Base-by-base conservation (phyloP, 2,113 vertebrate species). In the Microtus montanus region DNA sequence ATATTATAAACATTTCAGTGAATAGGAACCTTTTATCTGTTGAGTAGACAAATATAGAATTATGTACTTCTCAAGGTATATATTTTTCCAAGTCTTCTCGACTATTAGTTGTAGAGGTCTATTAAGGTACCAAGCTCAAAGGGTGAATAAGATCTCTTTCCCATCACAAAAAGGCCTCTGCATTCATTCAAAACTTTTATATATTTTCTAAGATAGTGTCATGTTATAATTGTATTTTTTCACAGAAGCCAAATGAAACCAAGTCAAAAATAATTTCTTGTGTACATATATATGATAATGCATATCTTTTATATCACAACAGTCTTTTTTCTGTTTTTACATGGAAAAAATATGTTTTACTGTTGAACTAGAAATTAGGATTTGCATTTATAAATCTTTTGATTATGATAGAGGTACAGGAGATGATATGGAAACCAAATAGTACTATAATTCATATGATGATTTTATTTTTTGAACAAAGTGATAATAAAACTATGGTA, bases 131-230 rank as follows among this genome's bases (percentile, higher is more conserved):
- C 30, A 84, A 14, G 5, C 17, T 91, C 28, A 44, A 84, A 83
- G 88, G 14, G 35, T 68, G 52, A 94, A 2, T 44, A 71, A 77
- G 22, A 91, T 30, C 63, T 9, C 3, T 15, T 85, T 87, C 77
- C 22, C 1, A 78, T 13, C 22, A 85, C 10, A 58, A 91, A 30
- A 14, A 63, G 6, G 41, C 3, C 44, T 41, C 0, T 84, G 5
- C n/a, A 92, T 86, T 79, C n/a, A 92, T 86, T 79, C 12, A 41
- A 58, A 7, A 4, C 20, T 35, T 91, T 92, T 44, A 13, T 66
- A 24, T 47, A 19, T 47, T 95, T 95, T 58, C 86, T 41, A 35
- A 77, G 49, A 87, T 85, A 75, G 0, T 88, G 92, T 93, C 61
- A 85, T 33, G 84, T 13, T 58, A n/a, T 92, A 95, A 68, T 77